A percentile compares a stretch with the other conserved stretches of the same genome.
These are phyloP conservation scores for Nephotettix cincticeps DNA, from an alignment of 1,140 invertebrate genomes.

Conservation along the genomic window DNA sequence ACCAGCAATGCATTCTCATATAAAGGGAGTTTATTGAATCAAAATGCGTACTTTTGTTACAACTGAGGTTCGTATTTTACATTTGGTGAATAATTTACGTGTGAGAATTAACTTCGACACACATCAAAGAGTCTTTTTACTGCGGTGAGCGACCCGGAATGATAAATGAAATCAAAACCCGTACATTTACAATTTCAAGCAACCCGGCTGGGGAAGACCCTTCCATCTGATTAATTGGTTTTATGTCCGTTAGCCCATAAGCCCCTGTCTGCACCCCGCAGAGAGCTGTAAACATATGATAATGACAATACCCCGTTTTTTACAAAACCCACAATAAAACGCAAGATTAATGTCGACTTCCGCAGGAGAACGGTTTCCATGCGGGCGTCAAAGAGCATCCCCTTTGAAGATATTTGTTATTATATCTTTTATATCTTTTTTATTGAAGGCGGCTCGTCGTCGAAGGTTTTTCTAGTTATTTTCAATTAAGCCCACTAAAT, in stretches of 20 bases:
- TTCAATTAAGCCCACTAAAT: background rate
- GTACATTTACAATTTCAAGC: too few species aligned
- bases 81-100: too few species aligned
- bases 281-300: slow-evolving; percentile 6
- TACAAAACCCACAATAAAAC: slow-evolving; percentile 12
- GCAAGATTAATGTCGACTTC: background rate
- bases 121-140: too few species aligned
- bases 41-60: too few species aligned
- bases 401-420: slow-evolving; percentile 4
- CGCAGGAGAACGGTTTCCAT: background rate
- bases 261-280: background rate
- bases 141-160: too few species aligned
- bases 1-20: too few species aligned
- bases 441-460: background rate
- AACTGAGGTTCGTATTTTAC: too few species aligned
- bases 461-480: background rate
- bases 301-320: background rate
- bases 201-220: background rate
- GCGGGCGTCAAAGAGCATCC: background rate
- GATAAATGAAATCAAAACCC: too few species aligned
- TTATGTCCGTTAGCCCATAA: slow-evolving; percentile 3
- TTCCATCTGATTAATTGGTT: background rate
- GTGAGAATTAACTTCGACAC: too few species aligned
- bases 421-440: background rate
- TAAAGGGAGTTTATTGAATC: too few species aligned